phyloP scores from a whole-genome alignment of 2,888 invertebrate genomes.

The Coenonympha glycerion region DNA sequence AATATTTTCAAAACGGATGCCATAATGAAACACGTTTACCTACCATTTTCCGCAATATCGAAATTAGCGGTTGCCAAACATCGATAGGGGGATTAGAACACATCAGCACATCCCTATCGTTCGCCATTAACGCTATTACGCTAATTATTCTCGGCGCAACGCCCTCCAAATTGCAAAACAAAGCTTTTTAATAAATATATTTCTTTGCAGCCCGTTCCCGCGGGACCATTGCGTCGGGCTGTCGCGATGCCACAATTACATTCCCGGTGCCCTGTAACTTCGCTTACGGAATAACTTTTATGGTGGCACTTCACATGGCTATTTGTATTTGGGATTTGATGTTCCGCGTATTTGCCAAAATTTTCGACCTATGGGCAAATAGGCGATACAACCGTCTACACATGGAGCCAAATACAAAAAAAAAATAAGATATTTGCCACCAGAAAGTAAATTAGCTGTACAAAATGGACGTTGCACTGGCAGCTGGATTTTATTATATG shows the following conservation, averaged over 20 bases:
- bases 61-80: not conserved
- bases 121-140: conserved; percentile 63
- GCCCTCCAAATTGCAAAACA: conserved; percentile 65
- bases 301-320: too few species aligned
- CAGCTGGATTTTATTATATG: too few species aligned
- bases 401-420: too few species aligned
- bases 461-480: too few species aligned
- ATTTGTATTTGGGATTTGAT: too few species aligned
- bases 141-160: conserved; percentile 59
- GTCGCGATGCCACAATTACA: conserved; percentile 6
- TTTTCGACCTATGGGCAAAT: too few species aligned
- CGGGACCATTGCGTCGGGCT: conserved; percentile 1
- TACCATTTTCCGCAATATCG: not conserved
- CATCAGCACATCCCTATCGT: conserved; percentile 25
- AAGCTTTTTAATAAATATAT: conserved; percentile 66
- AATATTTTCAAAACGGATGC: too few species aligned
- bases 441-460: too few species aligned
- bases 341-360: too few species aligned
- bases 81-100: not conserved
- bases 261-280: not conserved
- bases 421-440: too few species aligned
- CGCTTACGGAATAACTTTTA: not conserved
- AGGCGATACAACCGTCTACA: too few species aligned
- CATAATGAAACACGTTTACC: not conserved
- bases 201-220: conserved; percentile 31